Base-by-base conservation (phyloP, 2,113 vertebrate species). In the Eretmochelys imbricata region DNA sequence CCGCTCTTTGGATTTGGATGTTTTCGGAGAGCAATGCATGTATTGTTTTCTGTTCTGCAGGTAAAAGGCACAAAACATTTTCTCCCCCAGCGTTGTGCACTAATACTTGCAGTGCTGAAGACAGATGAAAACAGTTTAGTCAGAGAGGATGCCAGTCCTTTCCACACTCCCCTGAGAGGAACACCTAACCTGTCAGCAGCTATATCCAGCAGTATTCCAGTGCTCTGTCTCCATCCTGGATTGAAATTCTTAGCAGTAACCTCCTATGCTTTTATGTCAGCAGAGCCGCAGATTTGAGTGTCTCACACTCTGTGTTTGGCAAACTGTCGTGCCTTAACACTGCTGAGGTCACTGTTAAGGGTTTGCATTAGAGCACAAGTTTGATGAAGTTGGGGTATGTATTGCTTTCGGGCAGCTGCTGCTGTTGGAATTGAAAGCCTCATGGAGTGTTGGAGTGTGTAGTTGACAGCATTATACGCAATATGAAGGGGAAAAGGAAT, bases 291-390 rank as follows among this genome's bases (percentile, higher is more conserved):
- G n/a, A 79, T 88, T 46, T 46, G 48, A 49, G 0, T 14, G 46
- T 4, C 0, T 0, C 53, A 84, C 42, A 2, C 35, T 89, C 12
- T 1, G 8, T 24, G 19, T 12, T 69, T 0, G 1, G 31, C 53
- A 59, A 79, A 1, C 6, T 78, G 2, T 50, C 51, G 10, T 54
- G 85, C 51, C 24, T 13, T 38, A 11, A 3, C 13, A 17, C 24
- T 29, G 1, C 2, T 11, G 48, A 53, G n/a, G n/a, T 10, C 8
- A 0, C 1, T 49, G 55, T 4, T 24, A 5, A 2, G 31, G 9
- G 46, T 55, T 46, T 22, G 25, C 31, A 3, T 16, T 20, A 50
- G 51, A 35, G 3, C 80, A 29, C 5, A 3, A 5, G 35, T 53
- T 51, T 82, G 51, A 31, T 42, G 80, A 54, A 51, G 22, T 10